phyloP scores from a whole-genome alignment of 2,888 invertebrate species.

The Drosophila eohydei region DNA sequence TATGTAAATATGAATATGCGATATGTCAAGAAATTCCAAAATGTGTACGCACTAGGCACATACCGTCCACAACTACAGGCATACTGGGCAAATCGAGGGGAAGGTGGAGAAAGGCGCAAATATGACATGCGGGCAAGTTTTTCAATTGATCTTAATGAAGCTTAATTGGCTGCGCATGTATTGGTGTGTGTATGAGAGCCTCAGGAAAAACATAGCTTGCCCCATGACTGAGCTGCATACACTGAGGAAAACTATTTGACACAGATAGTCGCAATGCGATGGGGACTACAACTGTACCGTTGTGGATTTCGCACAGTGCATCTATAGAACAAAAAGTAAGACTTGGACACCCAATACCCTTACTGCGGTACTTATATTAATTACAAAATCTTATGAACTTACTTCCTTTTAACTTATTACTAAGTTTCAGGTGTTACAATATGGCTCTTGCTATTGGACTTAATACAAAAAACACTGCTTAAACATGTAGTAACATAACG shows the following conservation, averaged over 20 bases:
- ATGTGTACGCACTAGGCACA: slow-evolving; percentile 56
- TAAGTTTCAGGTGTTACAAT: neutral
- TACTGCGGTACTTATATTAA: neutral
- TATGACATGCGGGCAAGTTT: slow-evolving; percentile 83
- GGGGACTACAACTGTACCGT: no score
- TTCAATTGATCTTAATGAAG: slow-evolving; percentile 85
- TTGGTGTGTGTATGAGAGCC: slow-evolving; percentile 59
- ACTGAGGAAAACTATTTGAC: slow-evolving; percentile 36
- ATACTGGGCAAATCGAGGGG: neutral
- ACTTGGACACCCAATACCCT: neutral
- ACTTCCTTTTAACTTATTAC: neutral
- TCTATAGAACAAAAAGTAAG: neutral
- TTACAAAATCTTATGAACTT: neutral
- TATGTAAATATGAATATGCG: slow-evolving; percentile 16
- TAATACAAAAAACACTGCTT: neutral
- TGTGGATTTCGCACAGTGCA: slow-evolving; percentile 20
- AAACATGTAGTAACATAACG: neutral
- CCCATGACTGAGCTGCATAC: slow-evolving; percentile 45
- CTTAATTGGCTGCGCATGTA: slow-evolving; percentile 83
- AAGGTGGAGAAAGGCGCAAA: slow-evolving; percentile 17
- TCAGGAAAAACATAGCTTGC: slow-evolving; percentile 31
- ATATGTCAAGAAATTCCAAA: slow-evolving; percentile 57
- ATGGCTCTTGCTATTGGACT: neutral
- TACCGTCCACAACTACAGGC: slow-evolving; percentile 23
- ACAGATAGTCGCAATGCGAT: neutral